Base-by-base conservation (phyloP, 2,888 invertebrate genomes). In the Tetranychus truncatus region DNA sequence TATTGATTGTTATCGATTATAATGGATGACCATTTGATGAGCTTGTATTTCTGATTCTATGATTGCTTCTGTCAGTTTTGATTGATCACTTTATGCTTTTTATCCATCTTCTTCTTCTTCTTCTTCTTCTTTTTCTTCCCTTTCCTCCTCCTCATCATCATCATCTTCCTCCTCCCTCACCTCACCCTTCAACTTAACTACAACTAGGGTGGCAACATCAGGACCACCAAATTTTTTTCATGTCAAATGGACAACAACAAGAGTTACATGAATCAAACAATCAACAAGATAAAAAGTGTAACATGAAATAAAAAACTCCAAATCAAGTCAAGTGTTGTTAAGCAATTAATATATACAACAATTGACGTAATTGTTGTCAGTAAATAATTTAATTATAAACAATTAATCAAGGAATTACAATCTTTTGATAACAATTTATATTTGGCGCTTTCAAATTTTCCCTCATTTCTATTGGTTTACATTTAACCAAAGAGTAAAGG, bases 1-100 rank as follows among this genome's bases (percentile, higher is more conserved):
- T 55, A 55, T 55, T 55, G 55, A 55, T 55, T 55, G 55, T 55
- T 55, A 55, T 55, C 55, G 55, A 55, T 55, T 55, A 55, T 55
- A 55, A 55, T 55, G 55, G 55, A 55, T 55, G 55, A 55, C 55
- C 55, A 55, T 55, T 55, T 55, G 55, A 55, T 55, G 11, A 55
- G 9, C 55, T 55, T 55, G 55, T 55, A 55, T 55, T 55, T 55
- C 55, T 55, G 55, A 55, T 55, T 55, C 55, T 55, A 55, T 55
- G 55, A 55, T 55, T 55, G 55, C 55, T 55, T 55, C 55, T 55
- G 55, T 55, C 55, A 55, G 9, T 55, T 55, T 55, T 55, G 55
- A 55, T 55, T 55, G 55, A 55, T 55, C 55, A 55, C 55, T 55
- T 55, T 55, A 55, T 55, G 55, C 55, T 55, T 15, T 55, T 15